phyloP scores from a whole-genome alignment of 2,113 vertebrate genomes.

The Diglossa brunneiventris region DNA sequence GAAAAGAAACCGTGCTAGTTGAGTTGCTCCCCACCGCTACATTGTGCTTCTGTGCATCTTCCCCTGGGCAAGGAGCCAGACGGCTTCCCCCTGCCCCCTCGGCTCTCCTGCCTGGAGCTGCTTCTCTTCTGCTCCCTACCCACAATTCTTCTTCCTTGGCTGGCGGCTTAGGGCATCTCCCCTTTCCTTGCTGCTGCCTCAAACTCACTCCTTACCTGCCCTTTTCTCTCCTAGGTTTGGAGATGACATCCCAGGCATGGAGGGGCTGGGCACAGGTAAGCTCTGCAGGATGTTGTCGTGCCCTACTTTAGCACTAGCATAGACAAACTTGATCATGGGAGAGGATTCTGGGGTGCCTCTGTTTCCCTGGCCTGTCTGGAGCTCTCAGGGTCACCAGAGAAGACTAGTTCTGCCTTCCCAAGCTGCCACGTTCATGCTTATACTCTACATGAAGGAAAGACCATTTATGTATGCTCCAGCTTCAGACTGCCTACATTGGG shows the following conservation, averaged over 20 bases:
- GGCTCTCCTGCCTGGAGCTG: neutral
- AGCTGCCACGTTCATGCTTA: neutral
- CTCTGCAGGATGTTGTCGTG: neutral
- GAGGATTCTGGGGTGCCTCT: neutral
- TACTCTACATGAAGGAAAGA: neutral
- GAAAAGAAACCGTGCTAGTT: neutral
- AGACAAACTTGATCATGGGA: neutral
- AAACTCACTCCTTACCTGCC: neutral
- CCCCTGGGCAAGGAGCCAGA: neutral
- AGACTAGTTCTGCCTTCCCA: neutral
- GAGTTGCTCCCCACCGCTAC: neutral
- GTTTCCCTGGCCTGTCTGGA: neutral
- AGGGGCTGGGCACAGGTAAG: constrained; percentile 91
- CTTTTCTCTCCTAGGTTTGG: constrained; percentile 81
- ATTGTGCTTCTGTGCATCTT: neutral
- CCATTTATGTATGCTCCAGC: neutral
- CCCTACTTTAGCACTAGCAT: neutral
- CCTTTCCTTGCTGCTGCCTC: neutral
- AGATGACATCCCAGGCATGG: constrained; percentile 97
- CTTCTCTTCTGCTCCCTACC: neutral
- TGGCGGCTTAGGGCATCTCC: neutral
- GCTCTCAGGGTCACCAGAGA: neutral
- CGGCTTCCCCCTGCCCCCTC: neutral
- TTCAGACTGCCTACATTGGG: neutral
- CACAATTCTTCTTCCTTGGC: neutral